Percentiles rank a stretch among this genome's conserved stretches.
Conservation (phyloP, 2,797 vertebrate genomes). For the Ciconia nigra region DNA sequence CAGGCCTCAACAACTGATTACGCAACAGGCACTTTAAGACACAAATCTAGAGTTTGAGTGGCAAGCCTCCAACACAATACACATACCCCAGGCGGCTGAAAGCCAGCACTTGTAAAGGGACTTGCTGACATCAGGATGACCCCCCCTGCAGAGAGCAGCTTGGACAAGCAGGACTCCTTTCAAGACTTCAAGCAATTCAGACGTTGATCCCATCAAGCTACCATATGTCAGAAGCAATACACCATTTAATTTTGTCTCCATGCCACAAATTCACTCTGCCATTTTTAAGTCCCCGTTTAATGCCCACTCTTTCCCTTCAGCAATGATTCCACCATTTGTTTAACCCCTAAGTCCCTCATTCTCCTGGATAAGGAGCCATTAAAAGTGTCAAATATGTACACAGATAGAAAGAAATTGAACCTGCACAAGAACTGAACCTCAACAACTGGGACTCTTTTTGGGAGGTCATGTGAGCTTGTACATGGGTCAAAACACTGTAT, state of each 20-base stretch:
- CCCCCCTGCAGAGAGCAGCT: neutral
- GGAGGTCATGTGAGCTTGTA: neutral
- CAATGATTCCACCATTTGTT: neutral
- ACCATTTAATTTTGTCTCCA: neutral
- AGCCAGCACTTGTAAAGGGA: neutral
- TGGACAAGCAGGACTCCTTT: neutral
- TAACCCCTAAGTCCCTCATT: neutral
- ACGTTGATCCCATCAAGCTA: neutral
- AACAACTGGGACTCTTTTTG: neutral
- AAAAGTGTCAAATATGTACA: neutral
- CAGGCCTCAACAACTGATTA: neutral
- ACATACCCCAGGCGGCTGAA: neutral
- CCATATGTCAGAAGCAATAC: neutral
- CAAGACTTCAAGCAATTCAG: neutral
- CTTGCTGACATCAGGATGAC: neutral
- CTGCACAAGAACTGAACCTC: rapidly evolving
- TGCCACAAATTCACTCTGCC: neutral
- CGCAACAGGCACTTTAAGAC: neutral
- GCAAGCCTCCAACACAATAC: neutral
- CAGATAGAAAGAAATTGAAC: neutral
- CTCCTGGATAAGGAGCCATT: neutral
- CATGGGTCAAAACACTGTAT: rapidly evolving
- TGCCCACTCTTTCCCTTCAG: neutral
- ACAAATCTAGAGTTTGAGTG: neutral
- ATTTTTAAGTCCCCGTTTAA: neutral